These are phyloP conservation scores for Catostomus latipinnis DNA, from an alignment of 2,797 vertebrate species.

Conservation along the genomic window DNA sequence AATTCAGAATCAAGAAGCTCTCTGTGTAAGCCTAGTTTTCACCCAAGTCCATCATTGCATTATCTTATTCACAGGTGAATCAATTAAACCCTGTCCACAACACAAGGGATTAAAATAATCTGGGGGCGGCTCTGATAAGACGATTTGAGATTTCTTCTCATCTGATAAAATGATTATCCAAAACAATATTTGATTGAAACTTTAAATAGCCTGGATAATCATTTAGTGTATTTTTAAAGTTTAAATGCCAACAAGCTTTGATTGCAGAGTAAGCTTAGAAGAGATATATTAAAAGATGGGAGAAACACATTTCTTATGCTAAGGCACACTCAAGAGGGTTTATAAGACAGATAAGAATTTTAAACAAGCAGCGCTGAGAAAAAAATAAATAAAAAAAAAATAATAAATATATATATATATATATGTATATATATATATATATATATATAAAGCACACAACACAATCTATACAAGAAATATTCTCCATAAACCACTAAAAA, in stretches of 20 bases:
- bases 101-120: slow-evolving; percentile 80
- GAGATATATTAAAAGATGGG: neutral
- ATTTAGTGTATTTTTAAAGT: slow-evolving; percentile 67
- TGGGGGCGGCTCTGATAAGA: slow-evolving; percentile 79
- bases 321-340: slow-evolving; percentile 56
- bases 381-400: slow-evolving; percentile 27
- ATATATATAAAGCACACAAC: slow-evolving; percentile 53
- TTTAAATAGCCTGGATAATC: slow-evolving; percentile 76
- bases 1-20: slow-evolving; percentile 63
- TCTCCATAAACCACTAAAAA: slow-evolving; percentile 14
- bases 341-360: slow-evolving; percentile 57
- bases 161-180: slow-evolving; percentile 86
- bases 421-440: too few species aligned
- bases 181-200: slow-evolving; percentile 74
- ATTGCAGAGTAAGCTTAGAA: slow-evolving; percentile 60
- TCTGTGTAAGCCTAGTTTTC: slow-evolving; percentile 73
- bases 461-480: slow-evolving; percentile 42
- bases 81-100: slow-evolving; percentile 79
- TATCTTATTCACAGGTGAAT: slow-evolving; percentile 77
- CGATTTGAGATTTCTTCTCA: slow-evolving; percentile 79
- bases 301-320: slow-evolving; percentile 56
- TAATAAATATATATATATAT: too few species aligned
- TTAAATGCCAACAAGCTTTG: slow-evolving; percentile 74
- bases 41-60: slow-evolving; percentile 75
- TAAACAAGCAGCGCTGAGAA: slow-evolving; percentile 33